These are phyloP conservation scores for Mesocricetus auratus DNA, from an alignment of 2,113 vertebrate genomes.

Conservation along the genomic window DNA sequence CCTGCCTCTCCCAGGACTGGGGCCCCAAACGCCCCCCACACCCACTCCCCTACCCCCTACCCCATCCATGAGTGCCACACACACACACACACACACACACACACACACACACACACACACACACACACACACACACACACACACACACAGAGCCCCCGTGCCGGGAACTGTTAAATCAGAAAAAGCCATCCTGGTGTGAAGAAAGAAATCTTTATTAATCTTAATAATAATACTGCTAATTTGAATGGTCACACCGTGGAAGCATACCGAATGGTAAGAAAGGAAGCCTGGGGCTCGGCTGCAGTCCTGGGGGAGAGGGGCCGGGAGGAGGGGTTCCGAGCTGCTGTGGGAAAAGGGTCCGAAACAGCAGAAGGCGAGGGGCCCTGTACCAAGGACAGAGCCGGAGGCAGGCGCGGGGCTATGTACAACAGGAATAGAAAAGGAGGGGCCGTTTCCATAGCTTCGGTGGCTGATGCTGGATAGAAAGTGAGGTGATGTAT, in stretches of 20 bases:
- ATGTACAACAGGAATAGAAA: constrained; percentile 88
- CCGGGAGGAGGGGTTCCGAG: background rate
- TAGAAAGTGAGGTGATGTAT: constrained; percentile 86
- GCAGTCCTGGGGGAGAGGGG: constrained; percentile 70
- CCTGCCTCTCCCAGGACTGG: background rate
- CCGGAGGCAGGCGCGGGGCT: constrained; percentile 66
- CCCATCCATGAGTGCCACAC: too few species aligned
- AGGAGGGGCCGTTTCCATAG: constrained; percentile 82
- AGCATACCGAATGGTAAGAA: constrained; percentile 87
- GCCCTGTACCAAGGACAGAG: constrained; percentile 80
- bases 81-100: too few species aligned
- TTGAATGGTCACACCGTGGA: constrained; percentile 87
- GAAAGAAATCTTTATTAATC: constrained; percentile 92
- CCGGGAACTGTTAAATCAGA: constrained; percentile 60
- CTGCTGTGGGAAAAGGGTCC: constrained; percentile 82
- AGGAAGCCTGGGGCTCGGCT: constrained; percentile 72
- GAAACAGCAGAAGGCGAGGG: constrained; percentile 78
- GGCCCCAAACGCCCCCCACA: background rate
- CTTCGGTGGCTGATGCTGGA: constrained; percentile 81
- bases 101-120: too few species aligned
- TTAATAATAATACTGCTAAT: constrained; percentile 87
- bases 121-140: too few species aligned
- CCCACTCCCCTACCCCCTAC: background rate
- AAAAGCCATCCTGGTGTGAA: constrained; percentile 85
- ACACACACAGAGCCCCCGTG: too few species aligned